Conservation (phyloP, 2,888 invertebrate genomes). For the Drosophila meridiana region DNA sequence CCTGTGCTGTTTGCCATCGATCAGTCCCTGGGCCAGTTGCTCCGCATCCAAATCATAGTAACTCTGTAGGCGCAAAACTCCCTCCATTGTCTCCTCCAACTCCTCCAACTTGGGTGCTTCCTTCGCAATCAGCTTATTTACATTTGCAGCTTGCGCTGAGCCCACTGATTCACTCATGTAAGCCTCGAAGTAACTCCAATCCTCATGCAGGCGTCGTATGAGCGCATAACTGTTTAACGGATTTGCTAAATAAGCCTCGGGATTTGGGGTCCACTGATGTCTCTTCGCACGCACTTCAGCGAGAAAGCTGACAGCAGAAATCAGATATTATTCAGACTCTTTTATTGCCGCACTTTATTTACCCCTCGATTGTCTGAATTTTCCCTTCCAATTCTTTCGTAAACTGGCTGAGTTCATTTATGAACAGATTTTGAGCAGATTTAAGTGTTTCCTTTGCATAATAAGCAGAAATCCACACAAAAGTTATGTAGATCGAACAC, state of each 20-base stretch:
- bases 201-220: slow-evolving; percentile 43
- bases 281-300: slow-evolving; percentile 18
- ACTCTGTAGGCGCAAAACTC: background rate
- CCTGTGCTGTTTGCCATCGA: slow-evolving; percentile 25
- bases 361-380: slow-evolving; percentile 41
- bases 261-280: slow-evolving; percentile 1
- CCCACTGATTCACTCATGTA: slow-evolving; percentile 18
- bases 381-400: slow-evolving; percentile 17
- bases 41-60: slow-evolving; percentile 13
- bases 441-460: background rate
- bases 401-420: slow-evolving; percentile 29
- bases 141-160: background rate
- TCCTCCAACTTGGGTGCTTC: background rate
- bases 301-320: slow-evolving; percentile 32
- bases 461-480: background rate
- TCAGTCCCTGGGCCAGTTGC: slow-evolving; percentile 28
- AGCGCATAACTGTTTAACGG: slow-evolving; percentile 41
- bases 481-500: background rate
- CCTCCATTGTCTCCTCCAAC: slow-evolving; percentile 5
- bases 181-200: slow-evolving; percentile 37
- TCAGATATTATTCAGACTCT: background rate
- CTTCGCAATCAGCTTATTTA: slow-evolving; percentile 5
- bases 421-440: slow-evolving; percentile 19
- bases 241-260: slow-evolving; percentile 27
- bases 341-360: background rate